A percentile compares a stretch with the other conserved stretches of the same genome.
These are phyloP conservation scores for Strix uralensis DNA, from an alignment of 2,113 vertebrate species.

Conservation along the genomic window DNA sequence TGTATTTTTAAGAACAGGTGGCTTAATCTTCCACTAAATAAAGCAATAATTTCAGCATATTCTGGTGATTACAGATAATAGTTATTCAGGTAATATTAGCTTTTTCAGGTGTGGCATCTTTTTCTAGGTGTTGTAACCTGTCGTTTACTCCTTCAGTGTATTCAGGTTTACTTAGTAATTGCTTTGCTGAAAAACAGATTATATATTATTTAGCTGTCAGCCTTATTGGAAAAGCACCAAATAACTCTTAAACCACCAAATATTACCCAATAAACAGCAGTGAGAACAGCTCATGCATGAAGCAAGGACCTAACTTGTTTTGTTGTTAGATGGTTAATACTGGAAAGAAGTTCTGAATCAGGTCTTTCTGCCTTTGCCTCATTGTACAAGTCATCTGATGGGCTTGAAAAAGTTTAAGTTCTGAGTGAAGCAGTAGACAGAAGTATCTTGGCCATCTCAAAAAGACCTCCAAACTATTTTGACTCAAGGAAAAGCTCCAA, in stretches of 20 bases:
- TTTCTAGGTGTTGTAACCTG: constrained; percentile 66
- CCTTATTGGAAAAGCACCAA: constrained; percentile 45
- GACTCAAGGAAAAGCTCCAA: neutral
- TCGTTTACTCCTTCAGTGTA: constrained; percentile 25
- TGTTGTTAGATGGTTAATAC: neutral
- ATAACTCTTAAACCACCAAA: constrained; percentile 29
- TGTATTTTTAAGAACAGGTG: constrained; percentile 58
- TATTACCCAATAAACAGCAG: constrained; percentile 26
- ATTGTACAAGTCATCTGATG: neutral
- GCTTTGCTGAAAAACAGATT: constrained; percentile 73
- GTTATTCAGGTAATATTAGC: constrained; percentile 63
- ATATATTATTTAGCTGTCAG: constrained; percentile 75
- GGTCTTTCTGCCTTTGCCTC: neutral
- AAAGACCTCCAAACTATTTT: neutral
- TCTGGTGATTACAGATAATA: constrained; percentile 70
- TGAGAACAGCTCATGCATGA: neutral
- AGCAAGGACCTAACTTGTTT: neutral
- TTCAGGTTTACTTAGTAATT: constrained; percentile 67
- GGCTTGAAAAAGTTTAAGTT: neutral
- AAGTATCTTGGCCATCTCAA: neutral
- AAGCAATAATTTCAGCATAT: constrained; percentile 65
- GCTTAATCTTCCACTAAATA: constrained; percentile 68
- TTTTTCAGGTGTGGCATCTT: constrained; percentile 73
- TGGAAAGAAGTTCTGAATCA: neutral
- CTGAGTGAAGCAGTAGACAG: neutral